Base-by-base conservation (phyloP, 1,140 invertebrate species). In the Nylanderia fulva region DNA sequence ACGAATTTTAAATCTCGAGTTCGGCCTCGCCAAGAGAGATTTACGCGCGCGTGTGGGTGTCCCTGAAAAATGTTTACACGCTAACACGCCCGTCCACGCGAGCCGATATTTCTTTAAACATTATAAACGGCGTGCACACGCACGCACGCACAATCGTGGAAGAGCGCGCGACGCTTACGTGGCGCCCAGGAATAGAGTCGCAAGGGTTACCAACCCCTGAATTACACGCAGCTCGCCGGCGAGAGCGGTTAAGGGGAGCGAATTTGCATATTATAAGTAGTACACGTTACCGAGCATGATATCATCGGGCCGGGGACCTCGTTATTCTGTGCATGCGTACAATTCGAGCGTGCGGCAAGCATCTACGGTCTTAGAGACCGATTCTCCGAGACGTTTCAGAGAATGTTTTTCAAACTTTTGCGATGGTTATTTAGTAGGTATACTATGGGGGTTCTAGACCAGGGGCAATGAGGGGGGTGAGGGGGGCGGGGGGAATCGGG, bases 251-350 rank as follows among this genome's bases (percentile, higher is more conserved):
- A 86, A 85, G 85, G 84, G 77, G 84, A 85, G 86, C 86, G 90
- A 92, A 95, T 94, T 95, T 94, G 93, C 94, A 95, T 95, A 94
- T 94, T 94, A 93, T 94, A 94, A 94, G 94, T 94, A 94, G 92
- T 93, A 92, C 93, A 94, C 87, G 93, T 91, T 92, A 92, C 91
- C 88, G 84, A 75, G 86, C 66, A 90, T 90, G 93, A 94, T 94
- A 94, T 93, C 87, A 94, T 95, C 94, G 80, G 88, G 64, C 84
- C 18, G 74, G 85, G 90, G 90, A 92, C 91, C 92, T 94, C 92
- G 93, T 94, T 94, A 93, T 91, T 90, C 90, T 85, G 87, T 94
- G 91, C 88, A 91, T 92, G 91, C 91, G 89, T 93, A 93, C 87
- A 58, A 92, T 93, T 92, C 91, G 90, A 93, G 90, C 91, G 92